Conservation (phyloP, 1,140 invertebrate species). For the Drosophila teissieri region DNA sequence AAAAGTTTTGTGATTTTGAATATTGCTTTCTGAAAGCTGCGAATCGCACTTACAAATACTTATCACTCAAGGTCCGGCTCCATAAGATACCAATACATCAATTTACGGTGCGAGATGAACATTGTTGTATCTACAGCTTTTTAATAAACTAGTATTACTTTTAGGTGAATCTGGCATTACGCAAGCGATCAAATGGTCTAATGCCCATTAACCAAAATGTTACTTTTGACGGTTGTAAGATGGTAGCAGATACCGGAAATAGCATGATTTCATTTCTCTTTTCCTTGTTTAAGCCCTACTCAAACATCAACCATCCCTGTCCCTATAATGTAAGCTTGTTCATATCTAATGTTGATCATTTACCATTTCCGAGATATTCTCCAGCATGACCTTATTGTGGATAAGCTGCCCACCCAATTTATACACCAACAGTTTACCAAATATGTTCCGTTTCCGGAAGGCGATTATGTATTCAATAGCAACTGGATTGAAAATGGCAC, state of each 20-base stretch:
- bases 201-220: slow-evolving; percentile 7
- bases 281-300: not conserved
- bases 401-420: slow-evolving; percentile 17
- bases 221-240: slow-evolving; percentile 15
- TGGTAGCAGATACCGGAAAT: not conserved
- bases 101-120: not conserved
- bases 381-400: slow-evolving; percentile 19
- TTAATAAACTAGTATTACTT: not conserved
- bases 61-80: slow-evolving; percentile 9
- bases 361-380: not conserved
- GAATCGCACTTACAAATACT: slow-evolving; percentile 18
- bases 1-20: not conserved
- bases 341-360: not conserved
- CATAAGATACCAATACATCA: not conserved
- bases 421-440: not conserved
- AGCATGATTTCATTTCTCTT: slow-evolving; percentile 7
- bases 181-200: slow-evolving; percentile 23
- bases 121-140: not conserved
- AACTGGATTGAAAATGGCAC: slow-evolving; percentile 2
- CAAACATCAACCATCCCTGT: slow-evolving; percentile 27
- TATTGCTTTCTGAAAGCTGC: slow-evolving; percentile 26
- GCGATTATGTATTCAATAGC: slow-evolving; percentile 31
- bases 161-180: slow-evolving; percentile 4
- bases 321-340: slow-evolving; percentile 7
- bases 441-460: slow-evolving; percentile 3